These are phyloP conservation scores for Peromyscus melanophrys DNA, from an alignment of 2,797 vertebrate species.

Conservation along the genomic window DNA sequence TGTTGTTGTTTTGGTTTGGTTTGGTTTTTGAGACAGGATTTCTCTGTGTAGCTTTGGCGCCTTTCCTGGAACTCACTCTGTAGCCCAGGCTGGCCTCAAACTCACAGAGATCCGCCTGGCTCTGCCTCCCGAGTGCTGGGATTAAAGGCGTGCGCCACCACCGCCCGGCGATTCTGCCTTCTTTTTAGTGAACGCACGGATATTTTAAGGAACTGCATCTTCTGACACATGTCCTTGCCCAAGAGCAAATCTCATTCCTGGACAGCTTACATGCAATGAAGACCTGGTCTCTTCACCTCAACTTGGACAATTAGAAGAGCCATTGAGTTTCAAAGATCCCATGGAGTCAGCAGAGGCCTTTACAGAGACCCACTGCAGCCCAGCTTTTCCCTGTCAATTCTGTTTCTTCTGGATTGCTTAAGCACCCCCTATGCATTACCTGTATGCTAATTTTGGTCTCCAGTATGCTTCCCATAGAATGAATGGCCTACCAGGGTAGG, in stretches of 20 bases:
- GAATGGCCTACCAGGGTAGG: not conserved
- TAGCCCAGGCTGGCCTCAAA: too few species aligned
- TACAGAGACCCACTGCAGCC: not conserved
- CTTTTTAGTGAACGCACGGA: not conserved
- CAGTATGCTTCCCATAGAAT: not conserved
- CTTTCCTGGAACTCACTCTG: too few species aligned
- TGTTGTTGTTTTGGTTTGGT: too few species aligned
- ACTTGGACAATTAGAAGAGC: not conserved
- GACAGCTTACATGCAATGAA: not conserved
- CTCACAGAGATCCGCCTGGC: too few species aligned
- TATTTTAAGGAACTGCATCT: conserved; percentile 20
- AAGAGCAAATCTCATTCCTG: not conserved
- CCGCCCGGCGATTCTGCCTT: not conserved
- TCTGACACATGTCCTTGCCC: not conserved
- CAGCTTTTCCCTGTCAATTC: not conserved
- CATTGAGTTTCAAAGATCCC: not conserved
- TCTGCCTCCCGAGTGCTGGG: too few species aligned
- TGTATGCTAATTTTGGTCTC: not conserved
- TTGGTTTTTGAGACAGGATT: too few species aligned
- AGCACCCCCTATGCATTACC: not conserved
- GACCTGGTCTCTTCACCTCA: not conserved
- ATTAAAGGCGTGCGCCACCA: too few species aligned
- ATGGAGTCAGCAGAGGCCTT: not conserved
- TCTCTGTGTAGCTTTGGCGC: too few species aligned
- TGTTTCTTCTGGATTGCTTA: not conserved